Conservation (phyloP, 2,888 invertebrate genomes). For the Eurois occulta region DNA sequence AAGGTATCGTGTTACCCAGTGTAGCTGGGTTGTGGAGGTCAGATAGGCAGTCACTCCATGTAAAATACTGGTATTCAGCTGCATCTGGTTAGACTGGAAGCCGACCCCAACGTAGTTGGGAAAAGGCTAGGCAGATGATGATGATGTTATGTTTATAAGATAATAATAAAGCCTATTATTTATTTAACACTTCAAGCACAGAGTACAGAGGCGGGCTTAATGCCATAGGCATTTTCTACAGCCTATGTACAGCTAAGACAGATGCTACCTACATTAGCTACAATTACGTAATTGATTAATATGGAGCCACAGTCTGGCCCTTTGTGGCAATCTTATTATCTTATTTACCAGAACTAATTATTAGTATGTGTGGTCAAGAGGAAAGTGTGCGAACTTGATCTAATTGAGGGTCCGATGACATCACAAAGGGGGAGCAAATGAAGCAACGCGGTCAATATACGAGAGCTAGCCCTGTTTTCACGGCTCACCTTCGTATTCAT, state of each 20-base stretch:
- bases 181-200: too few relatives aligned
- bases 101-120: too few relatives aligned
- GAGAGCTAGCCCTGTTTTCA: constrained; percentile 39
- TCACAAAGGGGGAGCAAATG: constrained; percentile 36
- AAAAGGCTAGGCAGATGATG: too few relatives aligned
- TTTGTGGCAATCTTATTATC: constrained; percentile 14
- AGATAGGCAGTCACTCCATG: too few relatives aligned
- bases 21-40: too few relatives aligned
- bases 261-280: background rate
- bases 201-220: too few relatives aligned
- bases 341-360: constrained; percentile 28
- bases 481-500: constrained; percentile 44
- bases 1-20: too few relatives aligned
- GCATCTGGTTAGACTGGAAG: too few relatives aligned
- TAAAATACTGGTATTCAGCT: too few relatives aligned
- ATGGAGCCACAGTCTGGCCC: background rate
- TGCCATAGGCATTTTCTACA: too few relatives aligned
- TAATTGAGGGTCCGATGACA: constrained; percentile 31
- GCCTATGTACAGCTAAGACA: background rate
- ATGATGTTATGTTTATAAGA: too few relatives aligned
- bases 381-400: constrained; percentile 26
- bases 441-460: constrained; percentile 28
- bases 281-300: constrained; percentile 29
- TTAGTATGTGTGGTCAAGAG: constrained; percentile 38
- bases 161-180: too few relatives aligned